Base-by-base conservation (phyloP, 2,888 invertebrate genomes). In the Neocrepidodera transversa region DNA sequence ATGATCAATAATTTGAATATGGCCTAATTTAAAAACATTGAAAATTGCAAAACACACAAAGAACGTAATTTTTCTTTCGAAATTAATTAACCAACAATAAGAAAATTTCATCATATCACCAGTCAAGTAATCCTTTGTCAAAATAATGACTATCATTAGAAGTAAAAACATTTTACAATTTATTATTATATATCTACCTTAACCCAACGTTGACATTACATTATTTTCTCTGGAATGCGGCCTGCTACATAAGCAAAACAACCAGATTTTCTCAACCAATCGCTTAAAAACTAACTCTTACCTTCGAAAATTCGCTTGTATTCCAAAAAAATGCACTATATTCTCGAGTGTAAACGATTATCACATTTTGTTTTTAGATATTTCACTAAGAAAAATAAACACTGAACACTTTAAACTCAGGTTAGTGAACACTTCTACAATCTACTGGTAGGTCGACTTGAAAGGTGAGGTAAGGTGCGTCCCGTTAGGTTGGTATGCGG, bases 401-500 rank as follows among this genome's bases (percentile, higher is more conserved):
- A 47, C 45, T 18, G 17, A 36, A 45, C 53, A 53, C 59, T 54
- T 48, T 49, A 51, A 53, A 62, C 58, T 51, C 59, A 59, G 63
- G 59, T 62, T 66, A 59, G 58, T 55, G 60, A 58, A 52, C 55
- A 62, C 59, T 64, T 16, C 58, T 60, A 57, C 60, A 57, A 54
- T 66, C 64, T 68, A 66, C 64, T 66, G 69, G 65, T 63, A 63
- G 63, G 67, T 66, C 67, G 62, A 67, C 67, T 66, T 63, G 71
- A 68, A 75, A 75, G 75, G 77, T 74, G 73, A 75, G 72, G 74
- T 74, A 69, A 76, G 75, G 75, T 72, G 75, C 76, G 75, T 77
- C 75, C 78, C 78, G 78, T 78, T 78, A 78, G 70, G 68, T 75
- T 71, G 77, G 76, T 76, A 77, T 74, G 75, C 69, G 68, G 56